Evolutionary conservation across 2,113 vertebrate species (phyloP).

Genomic region (Callionymus lyra): DNA sequence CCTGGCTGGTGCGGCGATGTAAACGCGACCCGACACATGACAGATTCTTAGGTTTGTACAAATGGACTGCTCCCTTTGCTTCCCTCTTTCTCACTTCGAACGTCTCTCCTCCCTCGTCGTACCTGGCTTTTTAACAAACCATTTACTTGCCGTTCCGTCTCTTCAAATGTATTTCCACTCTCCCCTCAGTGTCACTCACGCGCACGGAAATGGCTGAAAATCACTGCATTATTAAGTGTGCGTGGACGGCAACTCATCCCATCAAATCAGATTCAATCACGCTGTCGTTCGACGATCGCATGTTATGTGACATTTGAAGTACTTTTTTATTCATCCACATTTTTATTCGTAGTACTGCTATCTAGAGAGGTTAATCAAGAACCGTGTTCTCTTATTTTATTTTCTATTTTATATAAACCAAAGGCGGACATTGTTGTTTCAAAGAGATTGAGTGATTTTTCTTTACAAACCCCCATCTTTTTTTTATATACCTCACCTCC

Average conservation of each 20-base stretch:
- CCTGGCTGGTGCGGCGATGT: constrained; percentile 68
- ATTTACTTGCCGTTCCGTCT: constrained; percentile 38
- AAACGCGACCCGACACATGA: constrained; percentile 89
- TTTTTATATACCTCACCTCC: constrained; percentile 19
- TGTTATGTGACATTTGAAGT: constrained; percentile 38
- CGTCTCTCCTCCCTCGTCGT: constrained; percentile 21
- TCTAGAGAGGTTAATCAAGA: too few relatives aligned
- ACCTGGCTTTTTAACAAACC: constrained; percentile 5
- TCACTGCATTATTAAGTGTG: constrained; percentile 94
- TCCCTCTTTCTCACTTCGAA: constrained; percentile 37
- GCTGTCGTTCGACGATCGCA: constrained; percentile 61
- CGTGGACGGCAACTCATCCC: constrained; percentile 61
- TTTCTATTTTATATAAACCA: too few relatives aligned
- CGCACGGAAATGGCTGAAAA: constrained; percentile 82
- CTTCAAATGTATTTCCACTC: constrained; percentile 3
- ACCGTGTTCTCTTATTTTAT: too few relatives aligned
- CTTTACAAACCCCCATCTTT: constrained; percentile 15
- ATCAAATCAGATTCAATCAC: constrained; percentile 84
- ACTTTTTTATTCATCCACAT: background rate
- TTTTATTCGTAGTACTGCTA: background rate
- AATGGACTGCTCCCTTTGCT: constrained; percentile 76
- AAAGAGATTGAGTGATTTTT: constrained; percentile 3
- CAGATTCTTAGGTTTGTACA: constrained; percentile 94
- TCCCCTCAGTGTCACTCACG: constrained; percentile 66
- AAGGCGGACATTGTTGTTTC: too few relatives aligned